Conservation (phyloP, 2,888 invertebrate species). For the Drosophila anomelani region DNA sequence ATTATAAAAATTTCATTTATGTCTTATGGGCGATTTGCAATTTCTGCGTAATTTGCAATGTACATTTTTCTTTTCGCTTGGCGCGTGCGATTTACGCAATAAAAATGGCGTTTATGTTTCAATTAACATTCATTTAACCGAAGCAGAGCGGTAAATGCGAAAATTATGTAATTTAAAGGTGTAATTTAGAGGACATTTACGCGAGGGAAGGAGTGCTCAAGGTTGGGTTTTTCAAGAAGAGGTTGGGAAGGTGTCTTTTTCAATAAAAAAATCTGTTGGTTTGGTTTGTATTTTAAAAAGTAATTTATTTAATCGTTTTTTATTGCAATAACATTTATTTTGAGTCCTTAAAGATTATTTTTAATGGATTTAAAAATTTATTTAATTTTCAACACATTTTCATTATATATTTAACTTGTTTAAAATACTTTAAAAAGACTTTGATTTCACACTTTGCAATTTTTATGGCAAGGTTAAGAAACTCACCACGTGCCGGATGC, state of each 20-base stretch:
- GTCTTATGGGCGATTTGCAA: constrained; percentile 77
- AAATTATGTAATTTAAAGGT: constrained; percentile 16
- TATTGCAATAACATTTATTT: not conserved
- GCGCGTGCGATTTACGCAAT: constrained; percentile 73
- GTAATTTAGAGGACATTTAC: constrained; percentile 3
- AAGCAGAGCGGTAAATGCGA: not conserved
- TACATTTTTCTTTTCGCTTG: constrained; percentile 36
- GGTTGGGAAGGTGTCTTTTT: not conserved
- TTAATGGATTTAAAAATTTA: not conserved
- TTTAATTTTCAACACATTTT: not conserved
- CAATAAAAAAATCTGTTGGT: not conserved
- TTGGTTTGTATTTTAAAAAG: not conserved
- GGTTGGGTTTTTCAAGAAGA: not conserved
- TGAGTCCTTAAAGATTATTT: not conserved
- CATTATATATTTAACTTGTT: not conserved
- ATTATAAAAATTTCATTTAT: constrained; percentile 80
- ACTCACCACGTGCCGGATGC: constrained; percentile 47
- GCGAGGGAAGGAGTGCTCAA: not conserved
- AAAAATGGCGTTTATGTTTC: constrained; percentile 75
- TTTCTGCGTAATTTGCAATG: constrained; percentile 71
- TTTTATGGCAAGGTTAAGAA: constrained; percentile 35
- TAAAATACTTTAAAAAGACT: not conserved
- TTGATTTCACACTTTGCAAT: not conserved
- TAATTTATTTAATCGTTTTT: not conserved
- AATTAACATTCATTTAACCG: constrained; percentile 59